A percentile compares a stretch with the other conserved stretches of the same genome.
Evolutionary conservation across 2,888 invertebrate species (phyloP).

Genomic region (Cerastis leucographa): DNA sequence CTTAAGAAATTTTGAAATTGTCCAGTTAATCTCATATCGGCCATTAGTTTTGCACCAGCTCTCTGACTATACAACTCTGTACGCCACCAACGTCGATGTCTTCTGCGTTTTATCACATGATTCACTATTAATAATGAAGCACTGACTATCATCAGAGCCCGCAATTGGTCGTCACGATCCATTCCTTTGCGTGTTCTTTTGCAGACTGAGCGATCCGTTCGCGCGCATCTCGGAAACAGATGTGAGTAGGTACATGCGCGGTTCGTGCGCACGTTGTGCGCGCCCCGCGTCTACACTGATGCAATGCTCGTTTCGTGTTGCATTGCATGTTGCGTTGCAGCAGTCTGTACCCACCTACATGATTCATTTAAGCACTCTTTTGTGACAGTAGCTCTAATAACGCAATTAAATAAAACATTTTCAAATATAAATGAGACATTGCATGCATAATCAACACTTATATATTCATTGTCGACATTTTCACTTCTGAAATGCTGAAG

Average conservation of each 20-base stretch:
- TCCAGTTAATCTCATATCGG: slow-evolving; percentile 55
- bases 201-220: slow-evolving; percentile 4
- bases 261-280: slow-evolving; percentile 9
- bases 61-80: slow-evolving; percentile 61
- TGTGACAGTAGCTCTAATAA: too few species aligned
- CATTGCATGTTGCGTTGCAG: slow-evolving; percentile 6
- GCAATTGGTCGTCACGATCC: background rate
- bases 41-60: slow-evolving; percentile 53
- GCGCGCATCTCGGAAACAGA: slow-evolving; percentile 8
- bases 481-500: too few species aligned
- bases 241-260: background rate
- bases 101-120: slow-evolving; percentile 50
- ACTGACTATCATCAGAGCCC: slow-evolving; percentile 6
- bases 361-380: too few species aligned
- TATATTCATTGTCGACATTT: too few species aligned
- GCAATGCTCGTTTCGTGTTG: slow-evolving; percentile 31
- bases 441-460: too few species aligned
- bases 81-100: slow-evolving; percentile 61
- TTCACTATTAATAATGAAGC: slow-evolving; percentile 13
- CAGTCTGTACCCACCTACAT: slow-evolving; percentile 30
- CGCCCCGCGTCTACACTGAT: slow-evolving; percentile 41
- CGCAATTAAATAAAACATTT: too few species aligned
- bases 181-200: too few species aligned
- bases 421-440: too few species aligned
- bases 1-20: slow-evolving; percentile 56